Base-by-base conservation (phyloP, 2,113 vertebrate species). In the Hassar affinis region DNA sequence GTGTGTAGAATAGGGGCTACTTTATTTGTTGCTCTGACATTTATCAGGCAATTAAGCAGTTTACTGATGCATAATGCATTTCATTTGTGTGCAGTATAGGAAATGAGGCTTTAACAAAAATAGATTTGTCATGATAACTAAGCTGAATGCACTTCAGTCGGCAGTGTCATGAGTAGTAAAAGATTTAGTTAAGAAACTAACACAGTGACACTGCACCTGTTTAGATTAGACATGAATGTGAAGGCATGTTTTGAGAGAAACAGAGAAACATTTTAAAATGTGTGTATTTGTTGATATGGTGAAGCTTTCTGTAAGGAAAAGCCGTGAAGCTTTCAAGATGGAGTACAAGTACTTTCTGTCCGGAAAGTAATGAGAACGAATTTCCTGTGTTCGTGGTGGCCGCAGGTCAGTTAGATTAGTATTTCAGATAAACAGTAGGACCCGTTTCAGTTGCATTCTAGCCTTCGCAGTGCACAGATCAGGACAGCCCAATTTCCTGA, bases 1-100 rank as follows among this genome's bases (percentile, higher is more conserved):
- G 33, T 11, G 2, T 69, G 15, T 64, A 56, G 27, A 75, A 57
- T 49, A 56, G 54, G 64, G 38, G 49, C 17, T 68, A 56, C 33
- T 78, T 56, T 68, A 78, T 83, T 66, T 45, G 17, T 52, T 78
- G 59, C 49, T 68, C 17, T 68, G 59, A 83, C 74, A 68, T 83
- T 78, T 83, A 77, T 66, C 9, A 18, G 33, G 35, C 33, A 66
- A 78, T 56, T 82, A 62, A 38, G 33, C 42, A 38, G 35, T 78
- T 84, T 78, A 27, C 68, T 78, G 49, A 38, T 66, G 5, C n/a
- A 27, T 52, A 77, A 30, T 77, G 7, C 17, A 20, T 15, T 45
- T 17, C 1, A 20, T 47, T n/a, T 64, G 78, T 47, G 42, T 42
- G 35, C 11, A 4, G 25, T 17, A 6, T 64, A 47, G n/a, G 59